phyloP scores from a whole-genome alignment of 2,113 vertebrate species.

The Arizona elegans region DNA sequence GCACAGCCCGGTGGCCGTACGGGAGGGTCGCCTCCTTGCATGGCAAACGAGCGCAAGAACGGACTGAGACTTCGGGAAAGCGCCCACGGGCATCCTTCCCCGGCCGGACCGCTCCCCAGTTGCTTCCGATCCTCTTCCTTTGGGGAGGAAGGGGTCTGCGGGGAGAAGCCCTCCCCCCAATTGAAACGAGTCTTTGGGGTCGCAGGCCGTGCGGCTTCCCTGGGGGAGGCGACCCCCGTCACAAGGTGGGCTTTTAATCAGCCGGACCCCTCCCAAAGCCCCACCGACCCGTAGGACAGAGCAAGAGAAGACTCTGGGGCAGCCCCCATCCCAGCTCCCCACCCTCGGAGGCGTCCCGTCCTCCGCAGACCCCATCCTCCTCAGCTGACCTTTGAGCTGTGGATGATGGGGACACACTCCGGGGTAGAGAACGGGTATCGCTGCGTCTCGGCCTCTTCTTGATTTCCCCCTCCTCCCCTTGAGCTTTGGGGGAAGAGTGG shows the following conservation, averaged over 20 bases:
- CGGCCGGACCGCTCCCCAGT: not conserved
- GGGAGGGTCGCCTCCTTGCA: not conserved
- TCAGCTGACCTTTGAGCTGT: not conserved
- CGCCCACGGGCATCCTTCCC: not conserved
- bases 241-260: not conserved
- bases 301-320: not conserved
- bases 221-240: not conserved
- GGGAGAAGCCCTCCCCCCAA: not conserved
- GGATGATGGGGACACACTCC: not conserved
- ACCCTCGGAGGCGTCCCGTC: too few relatives aligned
- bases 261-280: not conserved
- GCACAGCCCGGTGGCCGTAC: too few relatives aligned
- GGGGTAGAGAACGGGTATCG: too few relatives aligned
- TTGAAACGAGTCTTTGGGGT: not conserved
- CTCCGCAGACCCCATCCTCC: not conserved
- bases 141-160: not conserved
- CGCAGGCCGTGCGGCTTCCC: not conserved
- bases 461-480: not conserved
- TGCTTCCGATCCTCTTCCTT: not conserved
- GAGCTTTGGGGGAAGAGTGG: not conserved
- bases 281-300: not conserved
- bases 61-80: not conserved
- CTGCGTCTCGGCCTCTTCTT: not conserved
- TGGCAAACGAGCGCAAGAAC: not conserved
- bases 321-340: not conserved